Percentiles rank a stretch among this genome's conserved stretches.
phyloP scores from a whole-genome alignment of 2,888 invertebrate species.

The Aphodius sticticus region DNA sequence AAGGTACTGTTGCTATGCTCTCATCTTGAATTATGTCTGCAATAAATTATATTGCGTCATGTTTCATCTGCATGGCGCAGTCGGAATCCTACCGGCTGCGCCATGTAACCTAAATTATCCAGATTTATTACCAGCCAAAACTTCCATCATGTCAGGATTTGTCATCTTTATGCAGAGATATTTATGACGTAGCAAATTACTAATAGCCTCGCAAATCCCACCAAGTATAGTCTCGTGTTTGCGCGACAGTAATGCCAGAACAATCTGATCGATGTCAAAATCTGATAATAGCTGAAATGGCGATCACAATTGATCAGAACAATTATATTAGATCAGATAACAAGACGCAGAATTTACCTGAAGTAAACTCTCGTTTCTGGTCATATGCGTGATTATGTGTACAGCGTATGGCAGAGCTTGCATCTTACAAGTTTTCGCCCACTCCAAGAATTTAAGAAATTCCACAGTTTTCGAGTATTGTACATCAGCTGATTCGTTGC shows the following conservation, averaged over 20 bases:
- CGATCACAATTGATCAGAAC: background rate
- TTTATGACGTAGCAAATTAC: conserved; percentile 50
- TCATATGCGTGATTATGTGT: conserved; percentile 19
- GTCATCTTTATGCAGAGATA: conserved; percentile 53
- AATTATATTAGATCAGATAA: background rate
- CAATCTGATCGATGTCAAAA: conserved; percentile 30
- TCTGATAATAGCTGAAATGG: conserved; percentile 30
- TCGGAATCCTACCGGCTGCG: background rate
- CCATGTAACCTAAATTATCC: background rate
- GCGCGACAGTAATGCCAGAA: conserved; percentile 24
- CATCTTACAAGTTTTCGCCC: conserved; percentile 48
- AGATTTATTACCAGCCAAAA: conserved; percentile 36
- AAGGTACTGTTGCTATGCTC: conserved; percentile 39
- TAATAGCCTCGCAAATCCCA: conserved; percentile 46
- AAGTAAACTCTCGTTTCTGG: conserved; percentile 15
- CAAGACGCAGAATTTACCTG: background rate
- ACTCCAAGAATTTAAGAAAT: conserved; percentile 50
- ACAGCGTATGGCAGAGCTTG: background rate
- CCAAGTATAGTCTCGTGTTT: conserved; percentile 21
- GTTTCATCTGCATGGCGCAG: too few relatives aligned
- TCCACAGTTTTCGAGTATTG: conserved; percentile 50
- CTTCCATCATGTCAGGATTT: conserved; percentile 47
- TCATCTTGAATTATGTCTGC: conserved; percentile 43
- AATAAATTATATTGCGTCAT: background rate
- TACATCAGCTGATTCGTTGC: conserved; percentile 45